Evolutionary conservation across 2,888 invertebrate species (phyloP).

Genomic region (Hydraecia micacea): DNA sequence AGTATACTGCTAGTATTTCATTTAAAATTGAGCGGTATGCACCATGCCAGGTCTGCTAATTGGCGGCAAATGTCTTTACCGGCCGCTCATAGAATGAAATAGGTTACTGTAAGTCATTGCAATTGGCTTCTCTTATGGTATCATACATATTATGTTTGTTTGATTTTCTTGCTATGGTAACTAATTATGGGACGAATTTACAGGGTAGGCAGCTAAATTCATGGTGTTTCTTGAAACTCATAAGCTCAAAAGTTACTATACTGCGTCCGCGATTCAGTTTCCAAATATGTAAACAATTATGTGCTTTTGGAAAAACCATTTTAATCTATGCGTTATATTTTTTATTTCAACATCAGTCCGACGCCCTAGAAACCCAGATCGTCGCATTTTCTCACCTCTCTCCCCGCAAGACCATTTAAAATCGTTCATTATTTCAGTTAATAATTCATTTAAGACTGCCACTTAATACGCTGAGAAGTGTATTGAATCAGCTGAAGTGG

Average conservation of each 20-base stretch:
- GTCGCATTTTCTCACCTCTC: background rate
- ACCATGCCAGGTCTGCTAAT: constrained; percentile 36
- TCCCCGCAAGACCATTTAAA: background rate
- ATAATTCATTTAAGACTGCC: background rate
- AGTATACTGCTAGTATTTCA: constrained; percentile 6
- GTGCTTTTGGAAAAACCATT: background rate
- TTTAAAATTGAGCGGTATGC: constrained; percentile 17
- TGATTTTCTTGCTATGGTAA: background rate
- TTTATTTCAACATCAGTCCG: background rate
- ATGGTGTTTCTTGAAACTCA: background rate
- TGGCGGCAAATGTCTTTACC: constrained; percentile 34
- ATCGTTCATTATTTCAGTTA: background rate
- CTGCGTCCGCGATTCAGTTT: background rate
- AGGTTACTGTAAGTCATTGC: constrained; percentile 25
- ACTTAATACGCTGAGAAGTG: background rate
- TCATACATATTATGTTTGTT: background rate
- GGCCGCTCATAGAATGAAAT: constrained; percentile 11
- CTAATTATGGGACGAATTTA: background rate
- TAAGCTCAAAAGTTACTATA: background rate
- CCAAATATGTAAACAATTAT: background rate
- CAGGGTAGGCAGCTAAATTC: background rate
- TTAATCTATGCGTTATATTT: too few species aligned
- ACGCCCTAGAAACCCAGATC: background rate
- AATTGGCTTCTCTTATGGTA: background rate
- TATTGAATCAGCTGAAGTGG: constrained; percentile 24